Evolutionary conservation across 2,797 vertebrate species (phyloP).

Genomic region (Hoplostethus atlanticus): DNA sequence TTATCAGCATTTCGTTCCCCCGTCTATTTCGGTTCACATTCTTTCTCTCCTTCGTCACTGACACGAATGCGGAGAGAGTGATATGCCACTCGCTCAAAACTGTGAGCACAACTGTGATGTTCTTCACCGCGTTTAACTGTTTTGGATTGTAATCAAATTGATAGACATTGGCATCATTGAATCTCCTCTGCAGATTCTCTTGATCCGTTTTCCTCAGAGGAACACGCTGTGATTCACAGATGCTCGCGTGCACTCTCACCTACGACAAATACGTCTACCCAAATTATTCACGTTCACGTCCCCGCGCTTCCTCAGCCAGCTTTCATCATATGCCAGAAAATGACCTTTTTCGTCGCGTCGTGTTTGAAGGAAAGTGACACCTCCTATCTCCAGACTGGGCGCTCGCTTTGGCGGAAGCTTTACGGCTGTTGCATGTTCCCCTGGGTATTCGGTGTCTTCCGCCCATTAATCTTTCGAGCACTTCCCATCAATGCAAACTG

Average conservation of each 20-base stretch:
- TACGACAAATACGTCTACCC: slow-evolving; percentile 16
- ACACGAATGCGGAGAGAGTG: slow-evolving; percentile 52
- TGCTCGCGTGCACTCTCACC: slow-evolving; percentile 27
- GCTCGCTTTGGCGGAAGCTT: slow-evolving; percentile 54
- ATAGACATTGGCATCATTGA: slow-evolving; percentile 14
- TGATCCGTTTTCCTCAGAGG: neutral
- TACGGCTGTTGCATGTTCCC: slow-evolving; percentile 61
- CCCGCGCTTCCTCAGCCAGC: slow-evolving; percentile 22
- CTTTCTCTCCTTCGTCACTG: slow-evolving; percentile 40
- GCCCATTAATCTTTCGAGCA: slow-evolving; percentile 72
- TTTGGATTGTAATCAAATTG: slow-evolving; percentile 30
- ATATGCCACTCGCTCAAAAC: slow-evolving; percentile 39
- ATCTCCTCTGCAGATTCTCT: slow-evolving; percentile 19
- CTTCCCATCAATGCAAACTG: slow-evolving; percentile 70
- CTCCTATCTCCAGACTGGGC: slow-evolving; percentile 33
- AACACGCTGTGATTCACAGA: neutral
- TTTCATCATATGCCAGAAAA: slow-evolving; percentile 7
- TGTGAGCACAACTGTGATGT: slow-evolving; percentile 39
- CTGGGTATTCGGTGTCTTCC: slow-evolving; percentile 63
- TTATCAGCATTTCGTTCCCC: slow-evolving; percentile 58
- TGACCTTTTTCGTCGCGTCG: slow-evolving; percentile 56
- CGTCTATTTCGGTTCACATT: slow-evolving; percentile 59
- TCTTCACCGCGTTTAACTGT: slow-evolving; percentile 22
- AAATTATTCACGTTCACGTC: slow-evolving; percentile 40
- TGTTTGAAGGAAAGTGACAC: slow-evolving; percentile 63